A percentile compares a stretch with the other conserved stretches of the same genome.
Conservation (phyloP, 2,888 invertebrate genomes). For the Apantesis nais region DNA sequence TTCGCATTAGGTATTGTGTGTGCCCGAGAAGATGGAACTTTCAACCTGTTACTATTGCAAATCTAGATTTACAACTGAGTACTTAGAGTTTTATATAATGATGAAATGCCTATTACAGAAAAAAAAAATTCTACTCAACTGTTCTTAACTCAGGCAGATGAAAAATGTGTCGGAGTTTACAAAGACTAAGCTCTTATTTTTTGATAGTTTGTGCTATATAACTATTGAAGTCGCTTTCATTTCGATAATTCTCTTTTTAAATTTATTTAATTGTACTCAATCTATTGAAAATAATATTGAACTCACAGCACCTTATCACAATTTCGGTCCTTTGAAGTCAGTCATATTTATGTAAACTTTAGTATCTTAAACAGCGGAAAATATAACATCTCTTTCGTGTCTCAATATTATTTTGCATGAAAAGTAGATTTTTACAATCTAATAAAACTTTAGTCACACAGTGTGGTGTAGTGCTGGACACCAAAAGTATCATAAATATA, state of each 20-base stretch:
- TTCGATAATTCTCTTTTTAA: not conserved
- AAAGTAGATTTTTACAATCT: not conserved
- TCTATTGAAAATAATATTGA: not conserved
- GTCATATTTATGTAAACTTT: not conserved
- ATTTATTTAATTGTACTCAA: not conserved
- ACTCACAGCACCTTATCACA: not conserved
- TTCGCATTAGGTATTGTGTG: not conserved
- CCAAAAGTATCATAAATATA: not conserved
- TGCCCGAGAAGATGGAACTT: not conserved
- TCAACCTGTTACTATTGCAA: not conserved
- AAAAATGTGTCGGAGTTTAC: not conserved
- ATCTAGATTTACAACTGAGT: not conserved
- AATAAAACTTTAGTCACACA: not conserved
- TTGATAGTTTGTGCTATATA: no score
- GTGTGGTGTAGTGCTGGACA: no score
- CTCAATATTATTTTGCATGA: not conserved
- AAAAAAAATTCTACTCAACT: not conserved
- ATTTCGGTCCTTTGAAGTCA: not conserved
- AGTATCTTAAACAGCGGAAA: no score
- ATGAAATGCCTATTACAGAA: not conserved
- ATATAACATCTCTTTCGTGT: no score
- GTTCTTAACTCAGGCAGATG: not conserved
- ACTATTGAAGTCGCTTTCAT: not conserved
- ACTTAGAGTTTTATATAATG: not conserved
- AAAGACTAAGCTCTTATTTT: not conserved